Percentiles rank a stretch among this genome's conserved stretches.
Evolutionary conservation across 2,113 vertebrate species (phyloP).

Genomic region (Phoxinus phoxinus): DNA sequence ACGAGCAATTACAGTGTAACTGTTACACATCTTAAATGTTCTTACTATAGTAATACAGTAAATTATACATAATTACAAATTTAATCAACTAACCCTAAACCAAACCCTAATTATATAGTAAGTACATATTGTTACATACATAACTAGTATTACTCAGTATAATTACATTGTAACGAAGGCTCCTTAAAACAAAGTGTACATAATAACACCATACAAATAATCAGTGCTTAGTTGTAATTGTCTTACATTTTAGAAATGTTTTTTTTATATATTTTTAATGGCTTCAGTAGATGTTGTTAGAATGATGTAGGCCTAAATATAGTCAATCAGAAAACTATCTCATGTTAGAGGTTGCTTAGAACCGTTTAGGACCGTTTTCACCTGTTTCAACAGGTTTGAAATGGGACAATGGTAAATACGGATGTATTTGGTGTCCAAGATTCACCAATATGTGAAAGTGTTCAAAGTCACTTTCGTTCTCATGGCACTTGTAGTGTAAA

Average conservation of each 20-base stretch:
- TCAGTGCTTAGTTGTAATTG: neutral
- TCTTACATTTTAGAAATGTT: neutral
- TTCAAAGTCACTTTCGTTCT: neutral
- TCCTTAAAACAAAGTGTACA: too few species aligned
- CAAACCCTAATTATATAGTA: too few species aligned
- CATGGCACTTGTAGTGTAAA: conserved; percentile 1
- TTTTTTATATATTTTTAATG: neutral
- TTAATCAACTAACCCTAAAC: too few species aligned
- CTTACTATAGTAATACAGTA: too few species aligned
- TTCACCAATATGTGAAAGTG: conserved; percentile 2
- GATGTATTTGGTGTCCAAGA: neutral
- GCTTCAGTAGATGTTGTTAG: neutral
- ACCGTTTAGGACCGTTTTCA: neutral
- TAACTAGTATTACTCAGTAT: too few species aligned
- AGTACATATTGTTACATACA: too few species aligned
- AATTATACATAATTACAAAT: too few species aligned
- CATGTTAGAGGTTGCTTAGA: neutral
- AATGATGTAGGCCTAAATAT: neutral
- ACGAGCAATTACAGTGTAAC: too few species aligned
- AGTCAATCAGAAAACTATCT: neutral
- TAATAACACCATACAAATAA: neutral
- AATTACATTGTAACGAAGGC: too few species aligned
- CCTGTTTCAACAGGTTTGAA: neutral
- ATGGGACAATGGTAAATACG: too few species aligned
- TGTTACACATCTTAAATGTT: too few species aligned